phyloP scores from a whole-genome alignment of 1,140 invertebrate genomes.

The Drosophila ananassae region DNA sequence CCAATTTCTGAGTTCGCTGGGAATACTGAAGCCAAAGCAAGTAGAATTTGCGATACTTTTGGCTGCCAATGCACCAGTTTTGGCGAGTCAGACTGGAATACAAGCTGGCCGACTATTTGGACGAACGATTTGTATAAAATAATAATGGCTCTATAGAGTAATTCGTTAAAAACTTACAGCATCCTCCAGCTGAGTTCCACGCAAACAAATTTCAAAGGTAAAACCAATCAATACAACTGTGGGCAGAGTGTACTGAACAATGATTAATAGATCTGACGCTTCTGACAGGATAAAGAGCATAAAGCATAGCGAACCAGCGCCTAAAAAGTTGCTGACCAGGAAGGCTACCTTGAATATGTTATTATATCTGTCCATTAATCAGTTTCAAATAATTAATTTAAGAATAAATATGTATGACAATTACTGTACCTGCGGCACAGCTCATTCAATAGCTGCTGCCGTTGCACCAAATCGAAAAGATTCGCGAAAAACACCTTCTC shows the following conservation, averaged over 20 bases:
- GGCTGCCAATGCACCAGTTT: slow-evolving; percentile 49
- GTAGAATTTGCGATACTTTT: slow-evolving; percentile 44
- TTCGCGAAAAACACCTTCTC: slow-evolving; percentile 15
- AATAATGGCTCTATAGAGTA: not conserved
- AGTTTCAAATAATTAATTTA: not conserved
- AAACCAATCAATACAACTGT: slow-evolving; percentile 23
- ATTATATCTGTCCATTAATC: slow-evolving; percentile 36
- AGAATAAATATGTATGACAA: not conserved
- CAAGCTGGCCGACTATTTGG: slow-evolving; percentile 30
- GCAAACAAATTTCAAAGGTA: slow-evolving; percentile 54
- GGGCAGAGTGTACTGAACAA: slow-evolving; percentile 29
- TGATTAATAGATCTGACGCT: slow-evolving; percentile 21
- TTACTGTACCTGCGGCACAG: slow-evolving; percentile 20
- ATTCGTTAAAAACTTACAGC: slow-evolving; percentile 38
- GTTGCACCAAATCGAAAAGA: slow-evolving; percentile 23
- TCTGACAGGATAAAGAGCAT: slow-evolving; percentile 55
- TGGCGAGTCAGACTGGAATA: slow-evolving; percentile 30
- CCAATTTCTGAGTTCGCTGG: slow-evolving; percentile 30
- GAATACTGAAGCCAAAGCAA: slow-evolving; percentile 55
- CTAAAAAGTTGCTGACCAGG: slow-evolving; percentile 48
- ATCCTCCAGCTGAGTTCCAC: slow-evolving; percentile 53
- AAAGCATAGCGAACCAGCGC: slow-evolving; percentile 51
- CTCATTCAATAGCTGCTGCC: slow-evolving; percentile 51
- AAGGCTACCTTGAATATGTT: slow-evolving; percentile 51
- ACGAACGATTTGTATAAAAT: no score